Base-by-base conservation (phyloP, 2,797 vertebrate genomes). In the Paguma larvata region DNA sequence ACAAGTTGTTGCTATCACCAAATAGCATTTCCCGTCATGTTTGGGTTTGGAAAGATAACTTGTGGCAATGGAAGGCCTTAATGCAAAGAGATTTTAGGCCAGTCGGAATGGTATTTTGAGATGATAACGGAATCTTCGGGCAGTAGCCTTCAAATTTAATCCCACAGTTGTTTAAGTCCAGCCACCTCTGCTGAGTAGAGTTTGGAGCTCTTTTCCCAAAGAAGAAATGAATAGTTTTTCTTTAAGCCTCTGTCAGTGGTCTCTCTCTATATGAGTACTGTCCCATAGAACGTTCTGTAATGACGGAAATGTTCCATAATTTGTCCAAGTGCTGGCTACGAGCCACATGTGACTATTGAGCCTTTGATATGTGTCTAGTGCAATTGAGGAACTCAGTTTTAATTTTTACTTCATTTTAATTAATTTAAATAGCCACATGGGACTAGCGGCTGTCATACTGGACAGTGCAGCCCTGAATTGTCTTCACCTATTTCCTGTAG, bases 341-440 rank as follows among this genome's bases (percentile, higher is more conserved):
- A 67, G 46, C 51, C 83, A 15, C n/a, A 10, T 25, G 44, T 32
- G 21, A 30, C 32, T 67, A 2, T 51, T 95, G 82, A 95, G n/a
- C 38, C 30, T 51, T 90, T 87, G 70, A 93, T 83, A 85, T 59
- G 9, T 68, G 72, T 67, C 53, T 89, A 84, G 77, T 73, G 12
- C 41, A 67, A 46, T 0, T 46, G 84, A 85, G 59, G 46, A 91
- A 96, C 65, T 87, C 70, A 86, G 78, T 95, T 89, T 86, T 93
- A 72, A 53, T 41, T 93, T 95, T 92, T 85, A 83, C 85, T 82
- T 94, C 62, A 80, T 83, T 93, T 85, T 68, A 94, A 91, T 96
- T 93, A 75, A 70, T 78, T 95, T 95, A 80, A 96, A 83, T 72
- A 95, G 72, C 48, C n/a, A 34, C n/a, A 44, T 3, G 34, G 44